Conservation (phyloP, 2,888 invertebrate genomes). For the Philonicus albiceps region DNA sequence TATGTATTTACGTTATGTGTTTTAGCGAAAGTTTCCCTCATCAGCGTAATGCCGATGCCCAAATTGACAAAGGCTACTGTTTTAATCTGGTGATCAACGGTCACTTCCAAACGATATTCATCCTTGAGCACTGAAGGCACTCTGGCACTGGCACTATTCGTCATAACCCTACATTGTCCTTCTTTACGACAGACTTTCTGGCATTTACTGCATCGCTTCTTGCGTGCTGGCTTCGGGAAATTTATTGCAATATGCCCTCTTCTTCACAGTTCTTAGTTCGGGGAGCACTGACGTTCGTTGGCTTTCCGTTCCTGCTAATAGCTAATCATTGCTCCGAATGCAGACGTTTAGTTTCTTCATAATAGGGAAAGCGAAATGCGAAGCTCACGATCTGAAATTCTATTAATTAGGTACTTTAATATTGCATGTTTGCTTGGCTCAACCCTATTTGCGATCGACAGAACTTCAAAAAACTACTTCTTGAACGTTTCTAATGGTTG, state of each 20-base stretch:
- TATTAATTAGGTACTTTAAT: background rate
- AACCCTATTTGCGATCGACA: background rate
- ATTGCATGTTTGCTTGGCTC: background rate
- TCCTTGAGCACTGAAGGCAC: background rate
- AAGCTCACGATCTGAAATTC: background rate
- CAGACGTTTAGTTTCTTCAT: background rate
- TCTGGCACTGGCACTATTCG: too few relatives aligned
- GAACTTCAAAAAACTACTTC: background rate
- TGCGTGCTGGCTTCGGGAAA: background rate
- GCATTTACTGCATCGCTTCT: background rate
- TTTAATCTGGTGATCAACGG: too few relatives aligned
- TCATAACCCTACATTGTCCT: too few relatives aligned
- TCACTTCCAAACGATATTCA: too few relatives aligned
- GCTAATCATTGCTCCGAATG: background rate
- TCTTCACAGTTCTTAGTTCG: too few relatives aligned
- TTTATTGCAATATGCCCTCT: background rate
- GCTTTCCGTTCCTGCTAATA: too few relatives aligned
- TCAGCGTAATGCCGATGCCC: too few relatives aligned
- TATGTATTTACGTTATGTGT: too few relatives aligned
- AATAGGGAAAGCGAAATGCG: background rate
- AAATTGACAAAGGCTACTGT: too few relatives aligned
- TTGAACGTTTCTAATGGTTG: background rate
- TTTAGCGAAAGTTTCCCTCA: too few relatives aligned
- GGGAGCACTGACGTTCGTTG: background rate
- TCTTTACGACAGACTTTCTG: background rate